Evolutionary conservation across 1,140 invertebrate genomes (phyloP), one percentile per base, ranked within the genome.

Genomic region (Meloidogyne chitwoodi): DNA sequence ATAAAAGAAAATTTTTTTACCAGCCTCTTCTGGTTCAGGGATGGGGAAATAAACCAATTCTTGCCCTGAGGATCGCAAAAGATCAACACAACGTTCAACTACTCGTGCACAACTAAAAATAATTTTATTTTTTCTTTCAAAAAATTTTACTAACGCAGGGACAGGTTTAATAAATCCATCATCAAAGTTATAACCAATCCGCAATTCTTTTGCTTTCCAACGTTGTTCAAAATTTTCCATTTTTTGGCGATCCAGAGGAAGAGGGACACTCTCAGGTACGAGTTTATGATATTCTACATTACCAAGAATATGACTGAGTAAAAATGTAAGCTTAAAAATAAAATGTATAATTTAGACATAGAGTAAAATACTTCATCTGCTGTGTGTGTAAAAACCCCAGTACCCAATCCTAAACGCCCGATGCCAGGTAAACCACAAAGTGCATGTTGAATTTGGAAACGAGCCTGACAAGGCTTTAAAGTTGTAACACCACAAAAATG

Each of bases 381-480:
- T 22, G 48, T 75, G 22, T 84, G 64, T n/a, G 85, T 86, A 65
- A 87, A 87, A 64, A 87, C 85, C 26, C 85, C 85, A 66, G 67
- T 83, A 22, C 81, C 74, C 1, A 87, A 61, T 0, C 80, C 85
- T 14, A 86, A 71, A 22, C 85, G 80, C 14, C 80, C 83, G 22
- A 80, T 61, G 5, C 85, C 85, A 12, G 85, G 84, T 24, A 86
- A 34, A 14, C 86, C 85, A n/a, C 70, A 67, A 41, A 83, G 78
- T 0, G 80, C 48, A 29, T 81, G 66, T 14, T 44, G 29, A n/a
- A 84, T 74, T 4, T 78, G 56, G 5, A 85, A 76, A 16, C 85
- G 83, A 67, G 61, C 78, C 73, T 81, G 68, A 2, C 87, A 88
- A 22, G 88, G 88, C 79, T 90, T 90, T 11, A 89, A 69, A 38